Base-by-base conservation (phyloP, 1,140 invertebrate genomes). In the Bursaphelenchus mucronatus region DNA sequence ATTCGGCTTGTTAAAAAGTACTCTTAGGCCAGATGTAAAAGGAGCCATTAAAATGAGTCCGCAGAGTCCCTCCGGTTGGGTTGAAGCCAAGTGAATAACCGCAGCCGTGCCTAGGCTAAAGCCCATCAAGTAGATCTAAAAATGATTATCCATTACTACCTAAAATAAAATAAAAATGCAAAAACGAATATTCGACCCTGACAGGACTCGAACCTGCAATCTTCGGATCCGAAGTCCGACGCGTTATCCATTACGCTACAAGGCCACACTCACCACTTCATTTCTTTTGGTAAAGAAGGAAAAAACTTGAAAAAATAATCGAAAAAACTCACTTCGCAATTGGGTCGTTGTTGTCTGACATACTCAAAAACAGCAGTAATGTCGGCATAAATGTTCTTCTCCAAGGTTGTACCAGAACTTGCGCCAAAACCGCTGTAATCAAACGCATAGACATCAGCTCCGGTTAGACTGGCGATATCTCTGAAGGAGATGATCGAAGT, bases 121-220 rank as follows among this genome's bases (percentile, higher is more conserved):
- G 17, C 55, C 55, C 8, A 57, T 57, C 4, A 57, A 10, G 3
- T 44, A 30, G 1, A 30, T 30, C 30, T 30, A 5, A 30, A 30
- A 30, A 30, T 30, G 1, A 30, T 30, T 30, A 30, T 30, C 1
- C 5, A 3, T 30, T 30, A 30, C 30, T 30, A 30, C 5, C 1
- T 5, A 30, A 30, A 30, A 30, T 30, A 30, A 30, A 30, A 3
- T 1, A 30, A 30, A 30, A 30, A 30, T 1, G 30, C 30, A 30
- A 30, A 30, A 30, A 71, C 74, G 66, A 17, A 21, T 41, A 19
- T 61, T 17, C 70, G 69, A 71, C 39, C 67, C 8, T 67, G 74
- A 70, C 73, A 75, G 73, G 73, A 76, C 68, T 75, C 73, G 73
- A 75, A 75, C 73, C 73, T 75, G 63, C 74, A 75, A 75, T 75